These are phyloP conservation scores for Drosophila birchii DNA, from an alignment of 2,888 invertebrate genomes.

Conservation along the genomic window DNA sequence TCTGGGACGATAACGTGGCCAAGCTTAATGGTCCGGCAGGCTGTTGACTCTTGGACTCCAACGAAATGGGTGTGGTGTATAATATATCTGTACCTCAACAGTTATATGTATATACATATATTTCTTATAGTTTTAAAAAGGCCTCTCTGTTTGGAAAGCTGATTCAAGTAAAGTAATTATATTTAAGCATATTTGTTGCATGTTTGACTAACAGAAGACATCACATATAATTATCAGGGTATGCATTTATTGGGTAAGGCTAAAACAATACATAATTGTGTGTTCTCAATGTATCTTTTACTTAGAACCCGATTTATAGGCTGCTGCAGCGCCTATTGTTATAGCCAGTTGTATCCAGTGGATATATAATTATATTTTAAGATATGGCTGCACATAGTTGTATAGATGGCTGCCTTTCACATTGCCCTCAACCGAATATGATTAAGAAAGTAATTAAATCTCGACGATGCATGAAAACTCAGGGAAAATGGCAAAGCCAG, in stretches of 20 bases:
- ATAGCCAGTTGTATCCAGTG: not conserved
- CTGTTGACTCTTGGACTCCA: slow-evolving; percentile 28
- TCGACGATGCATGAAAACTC: slow-evolving; percentile 78
- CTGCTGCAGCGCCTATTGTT: slow-evolving; percentile 20
- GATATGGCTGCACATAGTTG: slow-evolving; percentile 23
- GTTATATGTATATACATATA: not conserved
- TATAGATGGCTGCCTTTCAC: slow-evolving; percentile 58
- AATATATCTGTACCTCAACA: not conserved
- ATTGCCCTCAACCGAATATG: slow-evolving; percentile 65
- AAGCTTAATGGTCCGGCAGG: slow-evolving; percentile 26
- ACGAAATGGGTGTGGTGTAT: not conserved
- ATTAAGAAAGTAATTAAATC: slow-evolving; percentile 80
- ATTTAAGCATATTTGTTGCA: slow-evolving; percentile 10
- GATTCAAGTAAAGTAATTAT: not conserved
- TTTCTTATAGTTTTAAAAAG: not conserved
- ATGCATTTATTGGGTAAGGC: slow-evolving; percentile 9
- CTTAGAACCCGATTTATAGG: slow-evolving; percentile 6
- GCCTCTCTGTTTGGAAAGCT: not conserved
- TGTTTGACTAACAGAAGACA: slow-evolving; percentile 15
- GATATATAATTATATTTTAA: slow-evolving; percentile 33
- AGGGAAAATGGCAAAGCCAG: slow-evolving; percentile 36
- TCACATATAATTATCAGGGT: not conserved
- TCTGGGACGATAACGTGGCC: slow-evolving; percentile 25
- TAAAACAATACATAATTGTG: slow-evolving; percentile 4
- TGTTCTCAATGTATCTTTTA: slow-evolving; percentile 18